Evolutionary conservation across 1,140 invertebrate genomes (phyloP), one percentile per base, ranked within the genome.

Genomic region (Berghia stephanieae): DNA sequence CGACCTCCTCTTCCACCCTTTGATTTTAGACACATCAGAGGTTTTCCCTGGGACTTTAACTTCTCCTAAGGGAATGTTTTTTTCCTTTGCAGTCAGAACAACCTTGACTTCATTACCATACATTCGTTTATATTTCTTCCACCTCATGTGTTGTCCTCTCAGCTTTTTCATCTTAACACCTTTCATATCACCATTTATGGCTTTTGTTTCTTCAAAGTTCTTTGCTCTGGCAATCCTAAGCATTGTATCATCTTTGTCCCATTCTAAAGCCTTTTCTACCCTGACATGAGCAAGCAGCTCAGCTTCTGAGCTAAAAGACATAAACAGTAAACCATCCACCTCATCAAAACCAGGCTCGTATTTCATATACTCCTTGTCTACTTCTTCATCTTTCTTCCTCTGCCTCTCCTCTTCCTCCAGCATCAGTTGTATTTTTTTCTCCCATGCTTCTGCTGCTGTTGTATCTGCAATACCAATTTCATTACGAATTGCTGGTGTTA

Each of bases 321-420:
- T 79, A 60, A 88, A 88, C 36, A 88, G 72, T 36, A 85, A 57
- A 13, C 85, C 87, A 78, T 86, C 84, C 46, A 88, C 77, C 72
- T 86, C 83, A 79, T 87, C 86, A 82, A 88, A 85, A 73, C 86
- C 86, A 38, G 87, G 86, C 52, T 85, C 83, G 76, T 76, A 79
- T 43, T 81, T 81, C 24, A 73, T 71, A 40, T 79, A 70, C 18
- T 74, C 69, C 4, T 44, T 21, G 43, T 75, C 67, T 27, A 42
- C 13, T 40, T 68, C 73, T 16, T 60, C 57, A 66, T 75, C 77
- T 21, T 24, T 44, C 21, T 76, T 70, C 24, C n/a, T 66, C 21
- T 57, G 60, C 36, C 44, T 40, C 21, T 74, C 44, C 38, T 67
- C 60, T 0, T 34, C 55, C 13, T 75, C 42, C 27, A 60, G 36